Evolutionary conservation across 2,797 vertebrate genomes (phyloP).

Genomic region (Takifugu rubripes): DNA sequence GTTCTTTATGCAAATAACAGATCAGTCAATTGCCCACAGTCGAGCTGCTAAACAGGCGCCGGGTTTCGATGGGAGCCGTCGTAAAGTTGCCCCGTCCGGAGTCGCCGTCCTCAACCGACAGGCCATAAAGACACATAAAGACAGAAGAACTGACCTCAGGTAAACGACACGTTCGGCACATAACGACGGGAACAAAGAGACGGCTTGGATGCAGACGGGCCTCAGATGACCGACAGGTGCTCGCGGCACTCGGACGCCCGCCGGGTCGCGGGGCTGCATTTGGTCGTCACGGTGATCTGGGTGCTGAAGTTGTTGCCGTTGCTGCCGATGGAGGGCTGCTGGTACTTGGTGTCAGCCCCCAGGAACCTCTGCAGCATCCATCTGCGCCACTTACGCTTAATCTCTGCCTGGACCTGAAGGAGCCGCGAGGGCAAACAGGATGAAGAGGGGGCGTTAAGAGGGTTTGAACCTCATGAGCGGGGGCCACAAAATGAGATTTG

Average conservation of each 20-base stretch:
- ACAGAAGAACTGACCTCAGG: too few relatives aligned
- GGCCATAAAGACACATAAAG: too few relatives aligned
- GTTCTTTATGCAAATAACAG: slow-evolving; percentile 6
- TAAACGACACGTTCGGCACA: slow-evolving; percentile 1
- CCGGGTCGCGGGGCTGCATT: slow-evolving; percentile 82
- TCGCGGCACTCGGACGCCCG: slow-evolving; percentile 73
- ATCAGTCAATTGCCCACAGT: not conserved
- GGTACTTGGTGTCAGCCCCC: slow-evolving; percentile 84
- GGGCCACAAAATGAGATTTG: slow-evolving; percentile 8
- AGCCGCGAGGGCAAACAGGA: slow-evolving; percentile 33
- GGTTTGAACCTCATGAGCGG: not conserved
- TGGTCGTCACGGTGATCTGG: slow-evolving; percentile 93
- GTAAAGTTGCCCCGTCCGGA: too few relatives aligned
- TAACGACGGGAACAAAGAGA: slow-evolving; percentile 4
- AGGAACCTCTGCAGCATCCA: slow-evolving; percentile 90
- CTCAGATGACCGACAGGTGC: slow-evolving; percentile 67
- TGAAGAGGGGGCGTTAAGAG: slow-evolving; percentile 11
- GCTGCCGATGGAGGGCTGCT: slow-evolving; percentile 88
- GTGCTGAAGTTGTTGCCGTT: slow-evolving; percentile 93
- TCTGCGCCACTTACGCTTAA: slow-evolving; percentile 93
- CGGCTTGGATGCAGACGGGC: not conserved
- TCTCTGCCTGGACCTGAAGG: slow-evolving; percentile 89
- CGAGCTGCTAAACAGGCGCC: not conserved
- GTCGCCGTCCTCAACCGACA: not conserved
- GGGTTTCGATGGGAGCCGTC: not conserved